Base-by-base conservation (phyloP, 2,888 invertebrate species). In the Lithophane socia region DNA sequence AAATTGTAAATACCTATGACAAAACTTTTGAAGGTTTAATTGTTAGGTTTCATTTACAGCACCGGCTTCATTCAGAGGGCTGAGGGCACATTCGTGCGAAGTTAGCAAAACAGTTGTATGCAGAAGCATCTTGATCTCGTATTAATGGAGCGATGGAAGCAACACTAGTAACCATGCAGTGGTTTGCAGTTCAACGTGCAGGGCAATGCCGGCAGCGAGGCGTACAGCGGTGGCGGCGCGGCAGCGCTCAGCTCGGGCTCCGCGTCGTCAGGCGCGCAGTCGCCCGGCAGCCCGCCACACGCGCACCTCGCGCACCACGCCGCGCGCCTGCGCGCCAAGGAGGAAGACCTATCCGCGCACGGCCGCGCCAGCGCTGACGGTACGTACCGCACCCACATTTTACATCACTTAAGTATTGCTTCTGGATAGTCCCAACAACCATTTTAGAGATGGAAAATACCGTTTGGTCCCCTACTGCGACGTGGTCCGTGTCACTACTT, bases 341-440 rank as follows among this genome's bases (percentile, higher is more conserved):
- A 97, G 93, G 97, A 97, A 92, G 97, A 97, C 87, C 97, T 97
- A 84, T 97, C 97, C 83, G 94, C 97, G 88, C 97, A 97, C 90
- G 97, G 97, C 58, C 96, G 97, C 86, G 97, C 97, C 92, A 97
- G 97, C 92, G 97, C 97, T 16, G 97, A 97, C 90, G 97, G 97
- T 97, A 84, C 29, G 60, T 37, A 16, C 47, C 7, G 0, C 29
- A 10, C n/a, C 9, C 16, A 42, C 42, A 16, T 29, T 1, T 13
- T 21, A n/a, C 24, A 9, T 3, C n/a, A 3, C 37, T 37, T 13
- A 21, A 3, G 8, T 16, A 29, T 54, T 37, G 18, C 16, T 21
- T 61, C 54, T 42, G 9, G 16, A 37, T 29, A 24, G 5, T 37
- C 37, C 37, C 37, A 37, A 37, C 37, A 37, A 37, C 37, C 37